phyloP scores from a whole-genome alignment of 1,140 invertebrate species.

The Drosophila bifasciata region DNA sequence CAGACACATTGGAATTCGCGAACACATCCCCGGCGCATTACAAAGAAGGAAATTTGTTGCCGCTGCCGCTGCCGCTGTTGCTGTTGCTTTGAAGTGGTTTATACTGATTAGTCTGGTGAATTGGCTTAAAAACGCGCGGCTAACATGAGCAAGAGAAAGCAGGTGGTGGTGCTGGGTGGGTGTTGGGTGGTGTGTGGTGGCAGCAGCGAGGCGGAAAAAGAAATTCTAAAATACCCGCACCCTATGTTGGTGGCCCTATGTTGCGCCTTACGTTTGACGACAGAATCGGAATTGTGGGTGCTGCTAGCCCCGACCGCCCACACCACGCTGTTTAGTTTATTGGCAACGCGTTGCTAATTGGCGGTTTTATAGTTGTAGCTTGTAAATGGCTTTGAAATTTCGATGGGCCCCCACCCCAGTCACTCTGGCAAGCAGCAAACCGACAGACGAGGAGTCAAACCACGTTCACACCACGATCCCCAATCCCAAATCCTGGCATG shows the following conservation, averaged over 20 bases:
- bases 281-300: conserved; percentile 5
- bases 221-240: conserved; percentile 5
- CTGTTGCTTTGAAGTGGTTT: conserved; percentile 69
- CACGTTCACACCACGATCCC: conserved; percentile 22
- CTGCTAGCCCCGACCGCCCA: background rate
- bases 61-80: conserved; percentile 18
- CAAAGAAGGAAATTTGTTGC: conserved; percentile 52
- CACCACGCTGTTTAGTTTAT: conserved; percentile 55
- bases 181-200: too few relatives aligned
- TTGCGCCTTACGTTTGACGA: conserved; percentile 8
- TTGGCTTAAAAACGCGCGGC: conserved; percentile 55
- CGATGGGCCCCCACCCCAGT: background rate
- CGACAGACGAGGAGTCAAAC: conserved; percentile 26
- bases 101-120: conserved; percentile 66
- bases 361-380: conserved; percentile 69
- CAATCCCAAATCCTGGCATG: background rate
- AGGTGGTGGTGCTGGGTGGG: too few relatives aligned
- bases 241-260: background rate
- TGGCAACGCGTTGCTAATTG: conserved; percentile 70
- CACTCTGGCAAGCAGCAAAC: background rate
- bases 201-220: background rate
- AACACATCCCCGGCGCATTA: conserved; percentile 34
- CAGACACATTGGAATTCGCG: conserved; percentile 65
- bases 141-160: conserved; percentile 4
- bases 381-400: conserved; percentile 58